These are phyloP conservation scores for Nemurella pictetii DNA, from an alignment of 2,888 invertebrate species.

Conservation along the genomic window DNA sequence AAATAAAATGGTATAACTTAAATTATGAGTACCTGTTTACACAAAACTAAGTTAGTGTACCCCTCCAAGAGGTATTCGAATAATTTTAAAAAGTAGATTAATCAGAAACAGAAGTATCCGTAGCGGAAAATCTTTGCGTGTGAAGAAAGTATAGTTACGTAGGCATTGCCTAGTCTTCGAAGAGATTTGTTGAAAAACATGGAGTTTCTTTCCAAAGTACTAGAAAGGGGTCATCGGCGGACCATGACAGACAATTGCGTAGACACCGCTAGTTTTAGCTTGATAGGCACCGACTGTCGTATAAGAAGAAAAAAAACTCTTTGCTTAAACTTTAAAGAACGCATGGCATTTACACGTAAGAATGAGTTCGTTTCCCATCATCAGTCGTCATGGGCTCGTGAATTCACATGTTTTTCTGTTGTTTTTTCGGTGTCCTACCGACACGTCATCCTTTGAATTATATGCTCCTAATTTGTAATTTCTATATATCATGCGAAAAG, in stretches of 20 bases:
- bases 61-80: not conserved
- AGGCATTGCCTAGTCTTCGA: not conserved
- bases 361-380: not conserved
- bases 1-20: not conserved
- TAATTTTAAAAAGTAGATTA: constrained; percentile 8
- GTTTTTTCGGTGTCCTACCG: not conserved
- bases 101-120: not conserved
- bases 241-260: constrained; percentile 1
- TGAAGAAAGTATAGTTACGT: not conserved
- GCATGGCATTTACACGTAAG: not conserved
- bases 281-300: not conserved
- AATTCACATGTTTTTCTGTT: not conserved
- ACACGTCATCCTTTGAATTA: not conserved
- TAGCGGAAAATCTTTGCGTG: not conserved
- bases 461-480: too few species aligned
- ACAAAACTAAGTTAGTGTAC: not conserved
- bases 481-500: not conserved
- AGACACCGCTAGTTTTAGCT: not conserved
- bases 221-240: not conserved
- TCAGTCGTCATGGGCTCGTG: not conserved
- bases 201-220: not conserved
- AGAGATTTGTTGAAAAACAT: not conserved
- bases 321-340: not conserved
- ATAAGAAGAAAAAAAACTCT: not conserved
- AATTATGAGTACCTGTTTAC: not conserved